These are phyloP conservation scores for Ictalurus furcatus DNA, from an alignment of 2,113 vertebrate species.

Conservation along the genomic window DNA sequence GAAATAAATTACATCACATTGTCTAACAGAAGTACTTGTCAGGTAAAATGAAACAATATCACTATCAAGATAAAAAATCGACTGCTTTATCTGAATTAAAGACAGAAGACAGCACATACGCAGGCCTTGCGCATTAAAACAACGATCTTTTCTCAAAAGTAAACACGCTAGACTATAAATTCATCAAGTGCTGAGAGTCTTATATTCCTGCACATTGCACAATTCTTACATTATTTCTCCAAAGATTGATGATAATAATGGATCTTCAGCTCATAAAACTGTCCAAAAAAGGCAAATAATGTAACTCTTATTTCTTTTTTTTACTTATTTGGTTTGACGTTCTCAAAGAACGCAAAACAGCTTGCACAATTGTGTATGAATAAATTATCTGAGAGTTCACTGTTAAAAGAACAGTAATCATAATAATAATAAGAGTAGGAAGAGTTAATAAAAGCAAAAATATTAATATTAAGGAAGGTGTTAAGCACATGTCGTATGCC, in stretches of 20 bases:
- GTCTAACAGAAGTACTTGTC: not conserved
- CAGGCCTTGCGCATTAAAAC: not conserved
- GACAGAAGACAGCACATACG: not conserved
- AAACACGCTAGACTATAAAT: not conserved
- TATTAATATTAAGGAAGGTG: not conserved
- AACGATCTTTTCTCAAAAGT: not conserved
- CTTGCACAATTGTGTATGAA: not conserved
- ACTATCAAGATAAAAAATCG: conserved; percentile 1
- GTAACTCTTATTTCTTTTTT: not conserved
- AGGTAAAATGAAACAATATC: not conserved
- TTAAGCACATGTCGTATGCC: not conserved
- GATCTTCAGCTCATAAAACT: conserved; percentile 26
- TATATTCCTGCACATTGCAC: not conserved
- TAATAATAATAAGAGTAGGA: not conserved
- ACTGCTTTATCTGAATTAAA: conserved; percentile 16
- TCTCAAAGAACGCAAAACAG: not conserved
- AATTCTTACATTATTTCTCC: not conserved
- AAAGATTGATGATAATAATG: conserved; percentile 7
- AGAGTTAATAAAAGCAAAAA: not conserved
- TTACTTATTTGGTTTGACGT: not conserved
- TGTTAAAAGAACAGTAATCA: not conserved
- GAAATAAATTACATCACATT: conserved; percentile 13
- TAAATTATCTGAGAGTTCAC: not conserved
- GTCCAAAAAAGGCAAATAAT: conserved; percentile 6
- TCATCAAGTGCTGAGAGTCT: not conserved